phyloP scores from a whole-genome alignment of 2,113 vertebrate species.

The Trematomus loennbergii region DNA sequence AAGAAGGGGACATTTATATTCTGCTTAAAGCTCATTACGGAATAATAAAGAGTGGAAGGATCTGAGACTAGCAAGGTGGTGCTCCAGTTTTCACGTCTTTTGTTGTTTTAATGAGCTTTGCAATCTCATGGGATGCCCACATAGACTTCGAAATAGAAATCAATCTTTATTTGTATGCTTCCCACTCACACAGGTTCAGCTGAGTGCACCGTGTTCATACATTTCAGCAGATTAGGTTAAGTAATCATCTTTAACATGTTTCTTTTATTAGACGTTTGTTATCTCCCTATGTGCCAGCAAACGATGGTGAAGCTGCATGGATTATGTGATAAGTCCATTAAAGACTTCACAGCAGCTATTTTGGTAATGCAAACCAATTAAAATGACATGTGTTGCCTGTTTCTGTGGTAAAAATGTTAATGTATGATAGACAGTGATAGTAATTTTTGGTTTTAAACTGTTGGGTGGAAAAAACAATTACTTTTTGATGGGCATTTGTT shows the following conservation, averaged over 20 bases:
- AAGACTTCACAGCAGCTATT: not conserved
- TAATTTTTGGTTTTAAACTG: not conserved
- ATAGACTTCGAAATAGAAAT: slow-evolving; percentile 24
- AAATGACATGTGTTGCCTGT: not conserved
- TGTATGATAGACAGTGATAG: not conserved
- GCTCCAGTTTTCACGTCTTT: slow-evolving; percentile 32
- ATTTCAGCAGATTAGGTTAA: not conserved
- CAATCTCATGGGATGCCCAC: slow-evolving; percentile 7
- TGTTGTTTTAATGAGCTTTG: slow-evolving; percentile 41
- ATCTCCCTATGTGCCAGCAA: not conserved
- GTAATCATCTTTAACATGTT: not conserved
- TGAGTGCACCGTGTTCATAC: not conserved
- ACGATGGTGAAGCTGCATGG: not conserved
- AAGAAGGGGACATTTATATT: slow-evolving; percentile 4
- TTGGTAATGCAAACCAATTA: not conserved
- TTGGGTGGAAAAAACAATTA: not conserved
- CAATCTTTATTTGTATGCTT: not conserved
- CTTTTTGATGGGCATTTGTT: not conserved
- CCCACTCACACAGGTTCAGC: not conserved
- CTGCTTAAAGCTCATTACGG: slow-evolving; percentile 8
- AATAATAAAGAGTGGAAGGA: not conserved
- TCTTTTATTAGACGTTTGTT: not conserved
- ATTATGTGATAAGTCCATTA: not conserved
- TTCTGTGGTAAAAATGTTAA: too few relatives aligned
- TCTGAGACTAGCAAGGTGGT: slow-evolving; percentile 20